Percentiles rank a stretch among this genome's conserved stretches.
These are phyloP conservation scores for Pterostichus madidus DNA, from an alignment of 2,888 invertebrate genomes.

Conservation along the genomic window DNA sequence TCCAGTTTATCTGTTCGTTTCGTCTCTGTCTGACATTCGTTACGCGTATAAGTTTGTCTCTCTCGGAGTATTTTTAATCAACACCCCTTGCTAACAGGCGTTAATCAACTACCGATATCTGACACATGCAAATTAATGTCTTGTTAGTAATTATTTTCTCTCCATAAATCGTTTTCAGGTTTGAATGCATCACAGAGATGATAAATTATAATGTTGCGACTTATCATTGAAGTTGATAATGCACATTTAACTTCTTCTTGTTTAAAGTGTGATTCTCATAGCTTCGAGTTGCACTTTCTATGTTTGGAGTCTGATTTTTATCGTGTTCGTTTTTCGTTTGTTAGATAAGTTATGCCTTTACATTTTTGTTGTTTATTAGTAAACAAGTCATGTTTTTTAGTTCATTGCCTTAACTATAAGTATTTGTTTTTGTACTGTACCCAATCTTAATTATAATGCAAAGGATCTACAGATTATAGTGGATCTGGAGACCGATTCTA, in stretches of 20 bases:
- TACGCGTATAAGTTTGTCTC: slow-evolving; percentile 1
- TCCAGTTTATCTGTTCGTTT: slow-evolving; percentile 9
- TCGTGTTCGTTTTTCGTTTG: background rate
- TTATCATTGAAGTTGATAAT: slow-evolving; percentile 33
- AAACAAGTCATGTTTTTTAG: too few relatives aligned
- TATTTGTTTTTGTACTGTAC: too few relatives aligned
- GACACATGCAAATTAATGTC: slow-evolving; percentile 64
- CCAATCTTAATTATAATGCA: too few relatives aligned
- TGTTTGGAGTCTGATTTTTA: background rate
- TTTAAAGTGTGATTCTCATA: background rate
- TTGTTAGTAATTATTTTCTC: slow-evolving; percentile 65
- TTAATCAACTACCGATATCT: slow-evolving; percentile 63
- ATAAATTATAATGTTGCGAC: slow-evolving; percentile 16
- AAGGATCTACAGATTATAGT: too few relatives aligned
- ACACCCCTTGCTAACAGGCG: slow-evolving; percentile 24
- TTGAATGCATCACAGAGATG: slow-evolving; percentile 34
- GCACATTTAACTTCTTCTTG: slow-evolving; percentile 24
- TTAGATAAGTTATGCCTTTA: background rate
- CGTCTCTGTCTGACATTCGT: background rate
- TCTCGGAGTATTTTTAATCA: slow-evolving; percentile 27
- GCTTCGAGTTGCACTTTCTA: background rate
- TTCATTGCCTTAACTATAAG: too few relatives aligned
- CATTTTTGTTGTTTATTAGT: too few relatives aligned
- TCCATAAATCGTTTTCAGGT: slow-evolving; percentile 59
- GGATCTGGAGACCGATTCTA: too few relatives aligned